A percentile compares a stretch with the other conserved stretches of the same genome.
phyloP scores from a whole-genome alignment of 2,888 invertebrate species.

The Latheticus oryzae region DNA sequence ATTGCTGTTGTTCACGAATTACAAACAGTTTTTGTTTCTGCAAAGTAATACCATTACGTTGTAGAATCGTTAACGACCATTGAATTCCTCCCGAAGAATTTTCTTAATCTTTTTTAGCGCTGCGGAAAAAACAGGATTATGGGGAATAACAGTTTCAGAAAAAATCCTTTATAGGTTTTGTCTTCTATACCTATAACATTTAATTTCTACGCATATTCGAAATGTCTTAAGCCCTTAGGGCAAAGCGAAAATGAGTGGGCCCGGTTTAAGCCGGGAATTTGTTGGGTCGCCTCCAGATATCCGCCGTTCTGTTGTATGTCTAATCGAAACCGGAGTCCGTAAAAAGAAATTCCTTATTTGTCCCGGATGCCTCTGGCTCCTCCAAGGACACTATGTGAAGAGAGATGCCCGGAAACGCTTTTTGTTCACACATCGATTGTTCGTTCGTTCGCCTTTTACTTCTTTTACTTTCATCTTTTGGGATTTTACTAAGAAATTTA shows the following conservation, averaged over 20 bases:
- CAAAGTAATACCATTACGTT: too few relatives aligned
- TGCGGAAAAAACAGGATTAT: too few relatives aligned
- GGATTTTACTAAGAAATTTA: conserved; percentile 17
- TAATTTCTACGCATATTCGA: conserved; percentile 9
- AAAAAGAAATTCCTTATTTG: conserved; percentile 29
- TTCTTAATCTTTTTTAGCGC: too few relatives aligned
- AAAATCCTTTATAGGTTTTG: too few relatives aligned
- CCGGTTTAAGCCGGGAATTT: conserved; percentile 24
- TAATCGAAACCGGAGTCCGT: conserved; percentile 22
- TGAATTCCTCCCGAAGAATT: too few relatives aligned
- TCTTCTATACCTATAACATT: too few relatives aligned
- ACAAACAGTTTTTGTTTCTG: too few relatives aligned
- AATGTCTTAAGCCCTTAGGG: conserved; percentile 3
- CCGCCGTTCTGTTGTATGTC: conserved; percentile 7
- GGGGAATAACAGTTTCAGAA: too few relatives aligned
- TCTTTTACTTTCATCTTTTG: conserved; percentile 20
- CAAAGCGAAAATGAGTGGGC: conserved; percentile 22
- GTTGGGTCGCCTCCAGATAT: conserved; percentile 26
- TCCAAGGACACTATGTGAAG: conserved; percentile 26
- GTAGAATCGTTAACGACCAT: too few relatives aligned
- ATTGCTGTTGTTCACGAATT: background rate
- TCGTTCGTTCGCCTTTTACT: conserved; percentile 14
- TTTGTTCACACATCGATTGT: conserved; percentile 32
- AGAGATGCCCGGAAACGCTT: conserved; percentile 27
- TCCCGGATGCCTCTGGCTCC: conserved; percentile 23